phyloP scores from a whole-genome alignment of 2,113 vertebrate species.

The Motacilla alba region DNA sequence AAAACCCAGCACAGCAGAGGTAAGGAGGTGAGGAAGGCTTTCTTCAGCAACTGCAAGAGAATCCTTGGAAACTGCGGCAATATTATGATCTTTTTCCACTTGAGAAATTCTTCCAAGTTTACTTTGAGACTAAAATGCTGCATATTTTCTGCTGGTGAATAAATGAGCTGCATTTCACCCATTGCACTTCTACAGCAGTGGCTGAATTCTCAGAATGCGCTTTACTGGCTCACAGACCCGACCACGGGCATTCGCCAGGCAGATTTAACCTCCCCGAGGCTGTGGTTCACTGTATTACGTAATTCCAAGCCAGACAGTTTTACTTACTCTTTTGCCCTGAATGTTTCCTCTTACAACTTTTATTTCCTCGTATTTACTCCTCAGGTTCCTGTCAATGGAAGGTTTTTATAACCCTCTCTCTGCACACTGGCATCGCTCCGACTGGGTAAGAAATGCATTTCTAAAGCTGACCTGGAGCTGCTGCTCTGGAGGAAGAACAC shows the following conservation, averaged over 20 bases:
- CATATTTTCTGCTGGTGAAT: background rate
- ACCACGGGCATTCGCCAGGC: background rate
- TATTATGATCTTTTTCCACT: background rate
- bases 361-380: constrained; percentile 65
- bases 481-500: constrained; percentile 38
- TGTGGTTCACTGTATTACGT: constrained; percentile 2
- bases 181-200: background rate
- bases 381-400: constrained; percentile 38
- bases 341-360: constrained; percentile 54
- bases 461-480: constrained; percentile 39
- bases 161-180: background rate
- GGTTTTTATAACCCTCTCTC: constrained; percentile 37
- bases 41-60: background rate
- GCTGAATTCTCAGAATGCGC: background rate
- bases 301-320: constrained; percentile 48
- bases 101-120: background rate
- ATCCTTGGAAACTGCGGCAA: background rate
- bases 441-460: background rate
- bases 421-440: background rate
- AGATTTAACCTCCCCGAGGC: constrained; percentile 10
- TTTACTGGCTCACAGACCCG: background rate
- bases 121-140: background rate
- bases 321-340: constrained; percentile 6
- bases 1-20: background rate
- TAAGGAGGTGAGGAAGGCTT: background rate